phyloP scores from a whole-genome alignment of 2,888 invertebrate species.

The Patella ulyssiponensis region DNA sequence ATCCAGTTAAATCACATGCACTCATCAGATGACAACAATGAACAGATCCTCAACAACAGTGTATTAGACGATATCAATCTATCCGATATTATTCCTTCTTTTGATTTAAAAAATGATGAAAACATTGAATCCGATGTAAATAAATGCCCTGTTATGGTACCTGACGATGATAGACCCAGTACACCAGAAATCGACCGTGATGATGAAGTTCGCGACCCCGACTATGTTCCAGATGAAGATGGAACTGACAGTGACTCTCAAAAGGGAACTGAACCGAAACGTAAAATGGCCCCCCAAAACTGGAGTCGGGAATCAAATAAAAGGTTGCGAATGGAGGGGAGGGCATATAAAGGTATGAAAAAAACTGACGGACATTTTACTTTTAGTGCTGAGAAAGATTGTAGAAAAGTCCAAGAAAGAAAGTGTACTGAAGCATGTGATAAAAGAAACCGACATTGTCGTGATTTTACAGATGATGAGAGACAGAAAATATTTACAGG shows the following conservation, averaged over 20 bases:
- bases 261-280: not conserved
- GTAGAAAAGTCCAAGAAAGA: not conserved
- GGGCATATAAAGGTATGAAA: not conserved
- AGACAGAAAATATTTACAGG: slow-evolving; percentile 4
- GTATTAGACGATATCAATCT: not conserved
- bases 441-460: not conserved
- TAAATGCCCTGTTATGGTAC: not conserved
- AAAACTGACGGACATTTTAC: not conserved
- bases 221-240: not conserved
- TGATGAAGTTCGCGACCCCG: not conserved
- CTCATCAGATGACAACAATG: not conserved
- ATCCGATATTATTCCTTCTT: not conserved
- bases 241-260: not conserved
- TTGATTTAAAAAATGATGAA: not conserved
- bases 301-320: not conserved
- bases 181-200: not conserved
- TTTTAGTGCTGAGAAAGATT: not conserved
- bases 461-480: not conserved
- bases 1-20: not conserved
- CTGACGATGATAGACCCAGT: too few species aligned
- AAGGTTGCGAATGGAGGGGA: not conserved
- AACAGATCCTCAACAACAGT: not conserved
- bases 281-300: not conserved
- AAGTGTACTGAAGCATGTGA: not conserved
- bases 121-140: too few species aligned